Evolutionary conservation across 1,140 invertebrate genomes (phyloP), one percentile per base, ranked within the genome.

Genomic region (Trachymyrmex septentrionalis): DNA sequence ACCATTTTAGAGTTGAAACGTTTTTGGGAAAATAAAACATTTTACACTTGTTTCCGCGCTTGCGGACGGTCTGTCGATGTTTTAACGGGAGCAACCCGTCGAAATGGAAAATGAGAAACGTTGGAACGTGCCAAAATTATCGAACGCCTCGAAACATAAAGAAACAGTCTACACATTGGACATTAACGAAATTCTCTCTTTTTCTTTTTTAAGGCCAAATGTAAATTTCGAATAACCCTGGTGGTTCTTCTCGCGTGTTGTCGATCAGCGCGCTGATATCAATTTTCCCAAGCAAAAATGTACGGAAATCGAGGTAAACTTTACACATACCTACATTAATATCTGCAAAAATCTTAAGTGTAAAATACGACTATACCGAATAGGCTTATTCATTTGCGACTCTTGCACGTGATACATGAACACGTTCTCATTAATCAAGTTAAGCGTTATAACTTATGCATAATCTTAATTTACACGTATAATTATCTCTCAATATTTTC

Each of bases 21-120:
- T 84, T 84, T 84, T 84, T 34, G 57, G 80, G 80, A 75, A 84
- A 84, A 84, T 84, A 84, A 84, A 84, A 84, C 69, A 75, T 75
- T 84, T 84, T 84, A 84, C 80, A 84, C 80, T 84, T 84, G 80
- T 84, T 84, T 34, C 67, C 78, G 78, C 34, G 66, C 78, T 21
- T 14, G 24, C 78, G 53, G 48, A 50, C 48, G 48, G 57, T 44
- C 53, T 30, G 38, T 44, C 69, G 80, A 75, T 75, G 80, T 84
- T 84, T 84, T 84, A 84, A 84, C 66, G 50, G 21, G 21, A 48
- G 16, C 66, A 12, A 24, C 38, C 44, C 27, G 69, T 44, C 38
- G 27, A 59, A 75, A 84, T 84, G 71, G 38, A 84, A 84, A 61
- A 73, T 84, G 38, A 30, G 55, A 61, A 73, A 73, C 50, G 64